Evolutionary conservation across 1,140 invertebrate genomes (phyloP).

Genomic region (Trichogramma pretiosum): DNA sequence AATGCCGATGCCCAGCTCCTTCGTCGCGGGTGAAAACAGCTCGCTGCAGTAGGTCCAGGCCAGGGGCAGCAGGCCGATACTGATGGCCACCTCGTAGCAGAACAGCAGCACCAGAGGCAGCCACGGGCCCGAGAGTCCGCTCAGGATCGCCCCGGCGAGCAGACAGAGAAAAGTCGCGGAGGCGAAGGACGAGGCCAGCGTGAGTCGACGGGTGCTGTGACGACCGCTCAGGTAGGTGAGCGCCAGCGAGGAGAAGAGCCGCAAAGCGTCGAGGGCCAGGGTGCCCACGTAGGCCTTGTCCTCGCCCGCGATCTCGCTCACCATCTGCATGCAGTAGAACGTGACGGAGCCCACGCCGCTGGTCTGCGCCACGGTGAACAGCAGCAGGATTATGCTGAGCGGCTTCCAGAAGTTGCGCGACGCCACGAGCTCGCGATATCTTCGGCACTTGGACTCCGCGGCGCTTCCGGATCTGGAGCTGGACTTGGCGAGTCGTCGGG

Average conservation of each 20-base stretch:
- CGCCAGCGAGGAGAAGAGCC: constrained; percentile 51
- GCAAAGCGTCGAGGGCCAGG: constrained; percentile 58
- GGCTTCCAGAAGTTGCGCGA: constrained; percentile 45
- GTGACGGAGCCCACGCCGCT: constrained; percentile 60
- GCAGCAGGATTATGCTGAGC: constrained; percentile 50
- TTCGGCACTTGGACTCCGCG: background rate
- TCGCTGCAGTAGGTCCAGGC: constrained; percentile 65
- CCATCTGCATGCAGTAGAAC: constrained; percentile 63
- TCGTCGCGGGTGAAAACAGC: constrained; percentile 49
- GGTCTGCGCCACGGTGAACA: constrained; percentile 55
- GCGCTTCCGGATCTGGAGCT: background rate
- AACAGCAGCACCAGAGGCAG: constrained; percentile 47
- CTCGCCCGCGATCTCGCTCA: constrained; percentile 46
- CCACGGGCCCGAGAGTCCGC: constrained; percentile 36
- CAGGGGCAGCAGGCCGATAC: constrained; percentile 52
- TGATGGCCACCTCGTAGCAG: constrained; percentile 49
- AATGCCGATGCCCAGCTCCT: constrained; percentile 54
- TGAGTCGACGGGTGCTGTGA: constrained; percentile 47
- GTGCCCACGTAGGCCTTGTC: constrained; percentile 53
- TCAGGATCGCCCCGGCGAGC: constrained; percentile 37
- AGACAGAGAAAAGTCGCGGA: constrained; percentile 39
- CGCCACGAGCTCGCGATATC: background rate
- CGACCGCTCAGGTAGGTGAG: constrained; percentile 49
- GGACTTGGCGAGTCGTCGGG: background rate
- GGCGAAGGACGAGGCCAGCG: constrained; percentile 48